A percentile compares a stretch with the other conserved stretches of the same genome.
phyloP scores from a whole-genome alignment of 2,888 invertebrate species.

The Caradrina kadenii region DNA sequence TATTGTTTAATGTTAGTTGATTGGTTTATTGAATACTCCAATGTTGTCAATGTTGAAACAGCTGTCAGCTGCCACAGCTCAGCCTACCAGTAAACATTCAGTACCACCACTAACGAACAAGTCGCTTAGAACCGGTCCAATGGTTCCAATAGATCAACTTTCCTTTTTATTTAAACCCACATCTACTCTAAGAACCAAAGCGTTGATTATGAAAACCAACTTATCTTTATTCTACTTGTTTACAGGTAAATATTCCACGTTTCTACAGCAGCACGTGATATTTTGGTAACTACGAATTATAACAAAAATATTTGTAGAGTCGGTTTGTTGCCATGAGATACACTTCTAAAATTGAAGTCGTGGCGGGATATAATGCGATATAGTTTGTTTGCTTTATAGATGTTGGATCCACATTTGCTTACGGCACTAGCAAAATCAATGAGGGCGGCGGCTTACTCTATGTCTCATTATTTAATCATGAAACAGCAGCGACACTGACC shows the following conservation, averaged over 20 bases:
- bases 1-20: constrained; percentile 39
- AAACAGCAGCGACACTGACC: constrained; percentile 77
- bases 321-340: constrained; percentile 4
- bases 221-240: constrained; percentile 68
- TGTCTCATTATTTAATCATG: constrained; percentile 74
- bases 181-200: constrained; percentile 21
- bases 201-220: constrained; percentile 37
- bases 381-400: constrained; percentile 36
- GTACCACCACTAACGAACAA: constrained; percentile 27
- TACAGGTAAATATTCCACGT: constrained; percentile 69
- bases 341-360: constrained; percentile 17
- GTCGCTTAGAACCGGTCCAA: constrained; percentile 58
- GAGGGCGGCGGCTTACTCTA: constrained; percentile 51
- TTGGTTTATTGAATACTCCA: constrained; percentile 19
- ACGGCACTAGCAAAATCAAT: constrained; percentile 49
- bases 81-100: constrained; percentile 15
- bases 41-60: constrained; percentile 36
- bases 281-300: constrained; percentile 41
- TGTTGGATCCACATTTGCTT: constrained; percentile 31
- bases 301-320: constrained; percentile 25
- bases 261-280: constrained; percentile 15
- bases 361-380: constrained; percentile 13
- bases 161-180: constrained; percentile 65
- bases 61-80: constrained; percentile 42
- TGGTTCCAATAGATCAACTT: constrained; percentile 63